Conservation (phyloP, 2,797 vertebrate species). For the Pipistrellus nathusii region DNA sequence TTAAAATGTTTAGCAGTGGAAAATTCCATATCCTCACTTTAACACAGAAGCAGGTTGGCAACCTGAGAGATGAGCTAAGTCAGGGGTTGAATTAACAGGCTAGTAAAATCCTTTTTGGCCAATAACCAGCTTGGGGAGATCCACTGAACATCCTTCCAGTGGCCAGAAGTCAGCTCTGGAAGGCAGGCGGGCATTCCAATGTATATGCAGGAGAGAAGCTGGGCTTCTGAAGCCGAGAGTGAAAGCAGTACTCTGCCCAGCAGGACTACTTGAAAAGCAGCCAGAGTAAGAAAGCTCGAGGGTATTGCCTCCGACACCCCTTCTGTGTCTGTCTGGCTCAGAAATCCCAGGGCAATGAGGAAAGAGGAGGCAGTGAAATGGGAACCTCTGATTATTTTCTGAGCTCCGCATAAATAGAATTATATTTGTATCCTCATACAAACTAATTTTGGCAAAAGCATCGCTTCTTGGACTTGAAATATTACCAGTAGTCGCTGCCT, state of each 20-base stretch:
- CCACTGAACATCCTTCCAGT: background rate
- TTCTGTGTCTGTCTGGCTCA: background rate
- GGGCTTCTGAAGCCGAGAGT: background rate
- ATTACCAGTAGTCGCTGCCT: background rate
- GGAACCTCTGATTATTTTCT: conserved; percentile 32
- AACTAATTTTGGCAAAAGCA: conserved; percentile 48
- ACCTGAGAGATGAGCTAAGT: conserved; percentile 24
- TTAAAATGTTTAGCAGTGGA: conserved; percentile 51
- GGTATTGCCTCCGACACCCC: background rate
- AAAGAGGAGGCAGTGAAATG: conserved; percentile 16
- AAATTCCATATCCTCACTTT: conserved; percentile 55
- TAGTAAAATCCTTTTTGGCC: conserved; percentile 26
- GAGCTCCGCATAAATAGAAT: conserved; percentile 46
- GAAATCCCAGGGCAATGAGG: background rate
- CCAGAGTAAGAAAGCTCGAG: background rate
- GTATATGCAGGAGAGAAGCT: background rate
- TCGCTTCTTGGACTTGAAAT: conserved; percentile 14
- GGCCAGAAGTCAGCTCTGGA: conserved; percentile 29
- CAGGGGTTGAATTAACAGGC: background rate
- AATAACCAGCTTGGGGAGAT: background rate
- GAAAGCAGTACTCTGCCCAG: background rate
- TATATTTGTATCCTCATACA: background rate
- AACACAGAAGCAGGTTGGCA: conserved; percentile 20
- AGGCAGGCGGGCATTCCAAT: background rate
- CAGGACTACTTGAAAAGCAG: background rate